phyloP scores from a whole-genome alignment of 2,113 vertebrate genomes.

The Sturnira hondurensis region DNA sequence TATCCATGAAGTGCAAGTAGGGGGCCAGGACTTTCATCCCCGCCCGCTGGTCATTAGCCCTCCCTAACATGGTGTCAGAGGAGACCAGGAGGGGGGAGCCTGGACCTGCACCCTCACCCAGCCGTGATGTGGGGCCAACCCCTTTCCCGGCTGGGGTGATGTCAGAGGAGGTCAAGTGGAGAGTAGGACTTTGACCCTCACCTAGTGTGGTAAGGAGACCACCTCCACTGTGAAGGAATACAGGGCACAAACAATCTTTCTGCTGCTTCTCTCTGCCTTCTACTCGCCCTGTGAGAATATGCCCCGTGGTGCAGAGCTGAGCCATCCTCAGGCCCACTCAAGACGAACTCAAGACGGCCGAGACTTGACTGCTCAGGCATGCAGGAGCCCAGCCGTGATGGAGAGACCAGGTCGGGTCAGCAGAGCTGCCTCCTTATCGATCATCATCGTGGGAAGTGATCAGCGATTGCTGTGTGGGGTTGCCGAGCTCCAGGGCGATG shows the following conservation, averaged over 20 bases:
- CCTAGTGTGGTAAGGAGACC: no score
- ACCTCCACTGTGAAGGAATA: no score
- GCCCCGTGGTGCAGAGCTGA: neutral
- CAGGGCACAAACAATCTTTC: accelerated
- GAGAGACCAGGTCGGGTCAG: neutral
- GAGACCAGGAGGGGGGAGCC: neutral
- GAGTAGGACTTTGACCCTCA: neutral
- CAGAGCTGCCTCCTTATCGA: accelerated
- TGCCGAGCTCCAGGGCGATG: neutral
- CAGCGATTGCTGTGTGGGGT: neutral
- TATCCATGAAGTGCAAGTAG: accelerated
- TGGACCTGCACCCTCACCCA: neutral
- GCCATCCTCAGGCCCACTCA: no score
- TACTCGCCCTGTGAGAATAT: neutral
- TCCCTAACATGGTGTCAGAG: accelerated
- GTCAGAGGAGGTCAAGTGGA: neutral
- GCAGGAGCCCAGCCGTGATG: neutral
- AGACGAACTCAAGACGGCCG: no score
- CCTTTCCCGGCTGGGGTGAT: accelerated
- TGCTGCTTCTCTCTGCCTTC: neutral
- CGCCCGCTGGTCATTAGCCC: neutral
- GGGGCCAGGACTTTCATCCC: no score
- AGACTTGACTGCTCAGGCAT: accelerated
- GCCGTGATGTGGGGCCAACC: accelerated
- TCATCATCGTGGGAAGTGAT: neutral